Percentiles rank a stretch among this genome's conserved stretches.
Conservation (phyloP, 2,797 vertebrate genomes). For the Lepus oiostolus region DNA sequence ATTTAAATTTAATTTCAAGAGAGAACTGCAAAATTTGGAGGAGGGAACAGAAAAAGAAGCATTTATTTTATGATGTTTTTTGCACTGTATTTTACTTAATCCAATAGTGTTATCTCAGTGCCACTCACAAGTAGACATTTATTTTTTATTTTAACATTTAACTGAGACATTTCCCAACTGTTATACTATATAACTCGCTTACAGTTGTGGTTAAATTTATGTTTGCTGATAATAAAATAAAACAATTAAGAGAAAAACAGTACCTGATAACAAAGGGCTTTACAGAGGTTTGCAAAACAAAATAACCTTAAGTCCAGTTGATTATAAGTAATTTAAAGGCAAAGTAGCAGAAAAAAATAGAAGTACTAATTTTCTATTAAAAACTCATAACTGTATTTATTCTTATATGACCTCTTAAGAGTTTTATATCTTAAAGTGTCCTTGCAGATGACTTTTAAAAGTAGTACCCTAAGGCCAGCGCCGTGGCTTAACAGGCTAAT, state of each 20-base stretch:
- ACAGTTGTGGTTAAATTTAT: slow-evolving; percentile 22
- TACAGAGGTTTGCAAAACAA: background rate
- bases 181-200: slow-evolving; percentile 24
- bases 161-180: slow-evolving; percentile 50
- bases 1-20: slow-evolving; percentile 50
- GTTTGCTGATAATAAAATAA: slow-evolving; percentile 17
- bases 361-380: background rate
- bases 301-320: slow-evolving; percentile 26
- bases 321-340: slow-evolving; percentile 3
- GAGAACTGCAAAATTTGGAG: background rate
- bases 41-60: background rate
- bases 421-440: slow-evolving; percentile 33
- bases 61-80: slow-evolving; percentile 32
- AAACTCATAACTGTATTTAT: background rate
- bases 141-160: slow-evolving; percentile 31
- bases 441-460: slow-evolving; percentile 45
- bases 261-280: slow-evolving; percentile 1
- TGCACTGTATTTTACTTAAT: background rate
- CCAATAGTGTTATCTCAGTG: slow-evolving; percentile 38
- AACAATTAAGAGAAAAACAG: slow-evolving; percentile 38
- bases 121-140: background rate
- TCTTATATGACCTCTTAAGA: slow-evolving; percentile 35
- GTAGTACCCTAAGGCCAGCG: background rate
- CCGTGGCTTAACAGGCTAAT: too few species aligned
- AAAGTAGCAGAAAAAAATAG: background rate